Evolutionary conservation across 2,797 vertebrate genomes (phyloP), one percentile per base, ranked within the genome.

Genomic region (Siniperca scherzeri): DNA sequence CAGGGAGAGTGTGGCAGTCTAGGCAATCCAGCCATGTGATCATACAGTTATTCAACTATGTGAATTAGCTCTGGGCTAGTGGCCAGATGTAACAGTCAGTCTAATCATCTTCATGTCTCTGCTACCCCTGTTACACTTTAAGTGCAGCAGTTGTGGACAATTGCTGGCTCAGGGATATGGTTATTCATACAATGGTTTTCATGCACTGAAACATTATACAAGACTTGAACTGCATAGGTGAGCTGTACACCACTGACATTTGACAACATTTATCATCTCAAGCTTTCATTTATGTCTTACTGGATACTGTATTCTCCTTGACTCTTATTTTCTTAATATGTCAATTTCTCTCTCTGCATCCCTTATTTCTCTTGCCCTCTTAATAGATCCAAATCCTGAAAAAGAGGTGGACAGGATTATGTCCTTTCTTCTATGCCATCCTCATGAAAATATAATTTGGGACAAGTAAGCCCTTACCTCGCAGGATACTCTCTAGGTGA

Each of bases 361-460:
- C 57, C 19, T 65, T 79, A 22, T 74, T 70, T 67, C 14, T 60
- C 30, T 71, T 66, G 67, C 57, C 57, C 36, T 61, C 44, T 53
- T 74, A 70, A 64, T 60, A 78, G 52, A 84, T 83, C 75, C 48
- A 87, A 73, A 87, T 80, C 70, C 66, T 12, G 64, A 77, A 25
- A 74, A 78, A 79, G 67, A 76, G 55, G 68, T 76, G 62, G 61
- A 78, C 74, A 84, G 53, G 81, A 91, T 86, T 81, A 78, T 57
- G 78, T 75, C 25, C 52, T 81, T 78, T 82, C 65, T 73, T 77
- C 77, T 30, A 13, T 82, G 61, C 77, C 77, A 75, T 82, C 59
- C 64, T 88, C 83, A 89, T 84, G 69, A 82, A 92, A 93, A 92
- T 88, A 87, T 87, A 81, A 91, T 90, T 77, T 87, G 66, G 86